Evolutionary conservation across 2,797 vertebrate genomes (phyloP), one percentile per base, ranked within the genome.

Genomic region (Gephyroberyx darwinii): DNA sequence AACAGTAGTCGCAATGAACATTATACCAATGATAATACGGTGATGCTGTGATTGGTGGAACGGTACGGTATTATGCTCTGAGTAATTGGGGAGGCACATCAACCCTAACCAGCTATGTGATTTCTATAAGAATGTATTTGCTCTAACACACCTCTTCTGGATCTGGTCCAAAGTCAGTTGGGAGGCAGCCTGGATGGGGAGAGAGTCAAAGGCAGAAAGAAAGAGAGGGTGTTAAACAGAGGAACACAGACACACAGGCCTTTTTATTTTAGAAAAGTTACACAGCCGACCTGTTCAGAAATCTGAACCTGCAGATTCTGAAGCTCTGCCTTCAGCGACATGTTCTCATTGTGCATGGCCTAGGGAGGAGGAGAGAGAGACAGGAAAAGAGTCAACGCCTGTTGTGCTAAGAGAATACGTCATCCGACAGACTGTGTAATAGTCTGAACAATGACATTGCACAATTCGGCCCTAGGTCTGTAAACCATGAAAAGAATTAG

Each of bases 281-380:
- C 16, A 43, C 9, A 54, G 4, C 90, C 74, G 58, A 98, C 98
- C 96, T 98, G 95, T 72, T 98, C 96, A 89, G 95, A 95, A 89
- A 95, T 95, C 83, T 95, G 91, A 83, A 94, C 92, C 87, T 96
- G 96, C 86, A 98, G 93, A 85, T 94, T 96, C 85, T 96, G 96
- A 17, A 98, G 81, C 76, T 98, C 96, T 65, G 92, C 93, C 91
- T 96, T 97, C 83, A 98, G 83, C 2, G 95, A 91, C n/a, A 96
- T 81, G 85, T 98, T 99, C 61, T 97, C 95, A 65, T 95, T 97
- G 88, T 97, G 96, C 69, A 99, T 89, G 87, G 94, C 91, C 97
- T 99, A 91, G 14, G 64, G 72, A 81, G 14, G 51, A 57, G 20
- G 56, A 62, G 8, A 54, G 13, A 37, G 35, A 63, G 8, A 59